Conservation (phyloP, 2,888 invertebrate genomes). For the Ethmia dodecea region DNA sequence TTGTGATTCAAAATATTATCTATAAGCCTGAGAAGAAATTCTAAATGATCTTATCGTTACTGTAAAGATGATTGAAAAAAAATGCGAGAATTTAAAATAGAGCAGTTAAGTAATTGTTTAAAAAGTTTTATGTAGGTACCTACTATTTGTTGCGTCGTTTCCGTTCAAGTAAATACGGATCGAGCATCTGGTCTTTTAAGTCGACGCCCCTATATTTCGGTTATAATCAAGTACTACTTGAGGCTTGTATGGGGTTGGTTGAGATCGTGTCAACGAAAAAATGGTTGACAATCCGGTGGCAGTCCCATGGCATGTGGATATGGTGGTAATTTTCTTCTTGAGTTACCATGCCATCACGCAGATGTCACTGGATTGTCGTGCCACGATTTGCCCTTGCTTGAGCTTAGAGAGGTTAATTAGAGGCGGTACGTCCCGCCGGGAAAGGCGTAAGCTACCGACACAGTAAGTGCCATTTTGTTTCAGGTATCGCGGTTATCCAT, state of each 20-base stretch:
- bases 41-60: no score
- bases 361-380: not conserved
- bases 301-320: conserved; percentile 1
- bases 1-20: no score
- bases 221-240: conserved; percentile 9
- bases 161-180: conserved; percentile 15
- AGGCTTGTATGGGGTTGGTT: not conserved
- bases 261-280: not conserved
- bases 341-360: not conserved
- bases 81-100: conserved; percentile 1
- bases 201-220: conserved; percentile 6
- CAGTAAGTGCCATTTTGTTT: conserved; percentile 16
- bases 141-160: conserved; percentile 16
- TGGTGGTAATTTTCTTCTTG: not conserved
- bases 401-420: not conserved
- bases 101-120: conserved; percentile 1
- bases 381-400: not conserved
- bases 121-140: conserved; percentile 20
- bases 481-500: conserved; percentile 12
- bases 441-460: conserved; percentile 12
- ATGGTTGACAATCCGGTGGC: not conserved
- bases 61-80: no score
- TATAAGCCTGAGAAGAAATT: no score
- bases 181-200: conserved; percentile 1
- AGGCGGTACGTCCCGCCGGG: conserved; percentile 9